Evolutionary conservation across 2,113 vertebrate genomes (phyloP), one percentile per base, ranked within the genome.

Genomic region (Calyptomena viridis): DNA sequence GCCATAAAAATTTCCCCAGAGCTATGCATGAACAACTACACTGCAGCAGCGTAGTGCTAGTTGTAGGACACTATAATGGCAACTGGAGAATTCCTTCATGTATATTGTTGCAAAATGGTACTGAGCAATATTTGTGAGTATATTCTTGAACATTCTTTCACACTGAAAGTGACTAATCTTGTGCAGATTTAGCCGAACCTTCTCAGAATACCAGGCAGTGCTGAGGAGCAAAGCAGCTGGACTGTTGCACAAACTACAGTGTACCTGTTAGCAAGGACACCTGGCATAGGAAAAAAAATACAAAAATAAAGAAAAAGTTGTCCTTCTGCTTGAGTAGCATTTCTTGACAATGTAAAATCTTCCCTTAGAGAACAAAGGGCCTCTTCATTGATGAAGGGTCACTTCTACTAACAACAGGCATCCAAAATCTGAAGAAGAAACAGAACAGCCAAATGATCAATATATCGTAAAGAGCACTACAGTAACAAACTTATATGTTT

Each of bases 1-100:
- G 68, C 90, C 64, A 77, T 94, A 97, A 95, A 91, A 89, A 79
- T 92, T 92, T 90, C 88, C 92, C 72, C 60, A 90, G 82, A 93
- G 75, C 82, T 93, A 79, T 63, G 55, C n/a, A 67, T 35, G 72
- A 88, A 62, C 39, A 92, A 85, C 74, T 68, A 16, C 47, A 59
- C 35, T 86, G 49, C 52, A 84, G 75, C 59, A 90, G 59, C 24
- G 44, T 56, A 18, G 31, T 86, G 59, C 62, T 49, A 49, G 27
- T 88, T 86, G 39, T 64, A 88, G 68, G 64, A 60, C n/a, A 40
- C 83, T 63, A n/a, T 28, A 47, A 60, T 56, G 69, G 75, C 69
- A 93, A 47, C 47, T 4, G 12, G 79, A 94, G n/a, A 95, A 94
- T 92, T 87, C 52, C 39, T 88, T 88, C 63, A 90, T 77, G 52